Percentiles rank a stretch among this genome's conserved stretches.
Evolutionary conservation across 2,888 invertebrate species (phyloP).

Genomic region (Lycaena phlaeas): DNA sequence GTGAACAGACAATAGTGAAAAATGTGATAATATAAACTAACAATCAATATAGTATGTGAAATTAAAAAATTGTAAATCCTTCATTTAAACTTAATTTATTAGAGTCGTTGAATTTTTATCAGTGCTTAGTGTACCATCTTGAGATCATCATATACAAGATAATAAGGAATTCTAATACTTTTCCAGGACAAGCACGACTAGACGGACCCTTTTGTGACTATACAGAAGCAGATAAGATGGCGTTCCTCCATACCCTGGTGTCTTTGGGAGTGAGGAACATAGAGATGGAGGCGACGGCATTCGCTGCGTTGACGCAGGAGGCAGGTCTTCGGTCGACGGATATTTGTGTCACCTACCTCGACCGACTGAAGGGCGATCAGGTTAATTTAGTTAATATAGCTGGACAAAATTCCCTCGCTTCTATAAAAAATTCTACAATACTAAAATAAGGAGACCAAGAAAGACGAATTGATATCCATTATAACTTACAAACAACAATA

Average conservation of each 20-base stretch:
- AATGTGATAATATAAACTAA: too few species aligned
- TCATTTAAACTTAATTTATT: too few species aligned
- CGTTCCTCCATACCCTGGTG: conserved; percentile 68
- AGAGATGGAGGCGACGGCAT: conserved; percentile 86
- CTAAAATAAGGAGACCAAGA: too few species aligned
- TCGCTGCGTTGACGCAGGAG: conserved; percentile 77
- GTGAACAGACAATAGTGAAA: too few species aligned
- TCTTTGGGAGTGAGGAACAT: conserved; percentile 78
- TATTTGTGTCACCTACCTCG: conserved; percentile 80
- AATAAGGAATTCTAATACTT: neutral
- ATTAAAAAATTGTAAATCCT: too few species aligned
- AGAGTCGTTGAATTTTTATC: too few species aligned
- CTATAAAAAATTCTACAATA: too few species aligned
- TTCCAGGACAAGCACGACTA: conserved; percentile 80
- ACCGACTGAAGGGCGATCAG: conserved; percentile 81
- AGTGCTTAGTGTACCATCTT: too few species aligned
- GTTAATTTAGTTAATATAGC: conserved; percentile 35
- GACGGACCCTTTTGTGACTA: conserved; percentile 85
- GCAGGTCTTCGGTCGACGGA: conserved; percentile 78
- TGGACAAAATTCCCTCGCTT: too few species aligned
- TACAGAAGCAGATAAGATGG: conserved; percentile 74
- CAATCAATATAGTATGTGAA: too few species aligned
- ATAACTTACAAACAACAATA: too few species aligned
- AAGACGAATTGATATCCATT: too few species aligned
- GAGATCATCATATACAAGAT: neutral